A percentile compares a stretch with the other conserved stretches of the same genome.
These are phyloP conservation scores for Sinonovacula constricta DNA, from an alignment of 1,140 invertebrate species.

Conservation along the genomic window DNA sequence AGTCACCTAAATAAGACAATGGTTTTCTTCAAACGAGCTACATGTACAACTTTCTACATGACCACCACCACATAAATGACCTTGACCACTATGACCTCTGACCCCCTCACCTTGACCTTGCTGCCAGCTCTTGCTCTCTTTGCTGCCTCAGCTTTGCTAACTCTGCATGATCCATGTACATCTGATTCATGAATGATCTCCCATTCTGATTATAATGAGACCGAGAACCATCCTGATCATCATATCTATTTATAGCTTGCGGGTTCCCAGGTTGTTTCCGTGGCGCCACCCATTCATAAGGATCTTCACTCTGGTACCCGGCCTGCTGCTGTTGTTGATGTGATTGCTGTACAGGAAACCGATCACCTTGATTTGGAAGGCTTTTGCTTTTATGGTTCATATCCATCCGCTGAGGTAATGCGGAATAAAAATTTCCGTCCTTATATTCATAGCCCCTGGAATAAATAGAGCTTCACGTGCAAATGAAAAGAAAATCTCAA, in stretches of 20 bases:
- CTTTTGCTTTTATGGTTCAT: slow-evolving; percentile 28
- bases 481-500: too few species aligned
- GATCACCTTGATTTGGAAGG: slow-evolving; percentile 33
- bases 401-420: slow-evolving; percentile 16
- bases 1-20: too few species aligned
- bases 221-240: slow-evolving; percentile 11
- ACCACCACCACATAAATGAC: too few species aligned
- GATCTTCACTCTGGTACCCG: slow-evolving; percentile 58
- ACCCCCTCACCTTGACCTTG: not conserved
- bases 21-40: too few species aligned
- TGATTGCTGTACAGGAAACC: not conserved
- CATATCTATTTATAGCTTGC: slow-evolving; percentile 37
- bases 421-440: slow-evolving; percentile 20
- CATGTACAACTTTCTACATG: too few species aligned
- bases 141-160: slow-evolving; percentile 56
- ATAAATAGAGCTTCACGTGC: too few species aligned
- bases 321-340: slow-evolving; percentile 5
- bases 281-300: slow-evolving; percentile 69
- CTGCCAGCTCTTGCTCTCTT: slow-evolving; percentile 27
- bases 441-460: slow-evolving; percentile 43
- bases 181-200: slow-evolving; percentile 71
- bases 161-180: slow-evolving; percentile 74
- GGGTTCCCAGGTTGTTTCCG: slow-evolving; percentile 35
- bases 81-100: not conserved
- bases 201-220: slow-evolving; percentile 37